phyloP scores from a whole-genome alignment of 2,113 vertebrate genomes.

The Pao palembangensis region DNA sequence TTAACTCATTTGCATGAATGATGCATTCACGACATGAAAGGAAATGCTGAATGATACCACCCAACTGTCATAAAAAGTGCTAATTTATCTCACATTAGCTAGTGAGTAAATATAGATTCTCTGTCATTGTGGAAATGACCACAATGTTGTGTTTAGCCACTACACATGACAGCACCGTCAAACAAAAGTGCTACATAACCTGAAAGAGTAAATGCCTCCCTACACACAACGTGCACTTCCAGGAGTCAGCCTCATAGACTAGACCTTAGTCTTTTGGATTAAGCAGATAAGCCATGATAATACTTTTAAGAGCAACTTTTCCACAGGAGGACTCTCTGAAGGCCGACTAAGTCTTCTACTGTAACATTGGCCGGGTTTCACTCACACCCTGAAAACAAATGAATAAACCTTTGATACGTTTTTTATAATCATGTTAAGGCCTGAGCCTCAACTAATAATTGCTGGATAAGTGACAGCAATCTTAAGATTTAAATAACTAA shows the following conservation, averaged over 20 bases:
- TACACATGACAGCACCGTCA: conserved; percentile 13
- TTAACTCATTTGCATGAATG: neutral
- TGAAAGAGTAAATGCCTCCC: conserved; percentile 19
- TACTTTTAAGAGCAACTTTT: conserved; percentile 69
- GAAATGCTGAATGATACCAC: neutral
- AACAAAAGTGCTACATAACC: conserved; percentile 13
- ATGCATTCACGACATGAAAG: neutral
- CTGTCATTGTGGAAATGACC: neutral
- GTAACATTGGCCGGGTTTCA: conserved; percentile 34
- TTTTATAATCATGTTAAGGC: neutral
- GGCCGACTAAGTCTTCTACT: conserved; percentile 20
- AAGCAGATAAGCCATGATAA: conserved; percentile 71
- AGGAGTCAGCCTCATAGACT: conserved; percentile 39
- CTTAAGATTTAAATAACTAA: no score
- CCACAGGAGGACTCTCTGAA: conserved; percentile 46
- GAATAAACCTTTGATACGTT: neutral
- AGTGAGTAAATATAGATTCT: no score
- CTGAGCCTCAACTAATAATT: neutral
- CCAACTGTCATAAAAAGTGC: neutral
- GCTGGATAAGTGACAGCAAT: no score
- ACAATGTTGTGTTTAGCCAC: neutral
- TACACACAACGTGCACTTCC: conserved; percentile 6
- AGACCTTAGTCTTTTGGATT: conserved; percentile 63
- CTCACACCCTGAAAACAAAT: conserved; percentile 7
- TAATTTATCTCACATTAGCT: no score